Base-by-base conservation (phyloP, 2,888 invertebrate species). In the Icerya purchasi region DNA sequence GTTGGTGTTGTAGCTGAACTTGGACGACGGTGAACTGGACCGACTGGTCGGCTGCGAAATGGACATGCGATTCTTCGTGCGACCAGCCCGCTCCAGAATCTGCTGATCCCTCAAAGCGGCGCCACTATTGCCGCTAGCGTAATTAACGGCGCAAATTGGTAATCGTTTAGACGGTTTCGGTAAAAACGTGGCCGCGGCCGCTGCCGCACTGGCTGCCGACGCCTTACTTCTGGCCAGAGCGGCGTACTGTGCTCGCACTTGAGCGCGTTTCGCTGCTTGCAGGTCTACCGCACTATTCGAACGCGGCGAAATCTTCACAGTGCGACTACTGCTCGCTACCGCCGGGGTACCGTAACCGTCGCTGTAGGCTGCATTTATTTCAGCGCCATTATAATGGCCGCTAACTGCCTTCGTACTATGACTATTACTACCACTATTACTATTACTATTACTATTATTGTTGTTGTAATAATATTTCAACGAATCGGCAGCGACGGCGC, bases 251-350 rank as follows among this genome's bases (percentile, higher is more conserved):
- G 86, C 83, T 50, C 89, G 76, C 0, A 83, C 86, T 67, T 85
- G 83, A 49, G 91, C 92, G 54, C 92, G 77, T 72, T 89, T 87
- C 36, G 84, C 91, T 49, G 91, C 90, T 69, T 88, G 88, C 65
- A 91, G 80, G 76, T 96, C 94, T 68, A 93, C 86, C 53, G 93
- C 94, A 58, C 92, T 93, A 69, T 87, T 87, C 58, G 93, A 92
- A 20, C 62, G 58, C 50, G 60, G 53, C 36, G 63, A 63, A 5
- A 14, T 5, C 14, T 36, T 36, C 5, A 36, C 36, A 8, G 5
- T 36, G 36, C 61, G 58, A 25, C 50, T 60, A 14, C 22, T 18
- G 22, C 25, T 20, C 18, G 53, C 14, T 10, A 51, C 50, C 20
- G 59, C 55, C 8, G 55, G 23, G 18, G 54, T 23, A n/a, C n/a